Conservation (phyloP, 2,888 invertebrate genomes). For the Pachycephus smyrnensis region DNA sequence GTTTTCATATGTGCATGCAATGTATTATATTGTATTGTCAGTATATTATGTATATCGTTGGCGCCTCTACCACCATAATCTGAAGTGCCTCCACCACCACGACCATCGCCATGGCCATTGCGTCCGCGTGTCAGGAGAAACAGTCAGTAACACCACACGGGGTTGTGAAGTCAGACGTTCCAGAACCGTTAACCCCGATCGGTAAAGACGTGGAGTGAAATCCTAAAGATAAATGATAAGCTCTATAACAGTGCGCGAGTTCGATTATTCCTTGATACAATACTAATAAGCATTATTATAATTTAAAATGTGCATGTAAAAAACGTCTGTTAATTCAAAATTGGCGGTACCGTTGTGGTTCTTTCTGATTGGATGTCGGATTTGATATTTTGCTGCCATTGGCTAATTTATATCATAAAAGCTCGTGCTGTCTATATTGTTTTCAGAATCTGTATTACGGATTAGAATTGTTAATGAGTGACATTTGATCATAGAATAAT, state of each 20-base stretch:
- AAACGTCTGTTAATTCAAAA: not conserved
- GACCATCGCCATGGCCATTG: conserved; percentile 38
- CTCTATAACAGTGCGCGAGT: not conserved
- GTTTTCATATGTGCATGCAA: not conserved
- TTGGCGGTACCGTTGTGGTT: not conserved
- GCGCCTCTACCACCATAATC: conserved; percentile 27
- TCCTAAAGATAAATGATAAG: not conserved
- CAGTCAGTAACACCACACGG: conserved; percentile 54
- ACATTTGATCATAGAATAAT: not conserved
- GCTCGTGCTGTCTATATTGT: not conserved
- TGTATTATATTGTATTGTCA: not conserved
- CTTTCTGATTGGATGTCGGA: not conserved
- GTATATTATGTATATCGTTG: not conserved
- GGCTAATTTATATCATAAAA: not conserved
- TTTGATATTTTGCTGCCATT: not conserved
- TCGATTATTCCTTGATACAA: not conserved
- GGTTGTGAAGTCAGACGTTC: conserved; percentile 54
- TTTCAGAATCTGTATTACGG: not conserved
- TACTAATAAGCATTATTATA: not conserved
- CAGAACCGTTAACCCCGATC: conserved; percentile 28
- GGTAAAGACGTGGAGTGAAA: not conserved
- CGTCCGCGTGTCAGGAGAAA: conserved; percentile 47
- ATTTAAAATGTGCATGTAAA: not conserved
- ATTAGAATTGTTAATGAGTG: not conserved
- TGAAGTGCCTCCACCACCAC: conserved; percentile 26